These are phyloP conservation scores for Cinclus mexicanus DNA, from an alignment of 2,113 vertebrate species.

Conservation along the genomic window DNA sequence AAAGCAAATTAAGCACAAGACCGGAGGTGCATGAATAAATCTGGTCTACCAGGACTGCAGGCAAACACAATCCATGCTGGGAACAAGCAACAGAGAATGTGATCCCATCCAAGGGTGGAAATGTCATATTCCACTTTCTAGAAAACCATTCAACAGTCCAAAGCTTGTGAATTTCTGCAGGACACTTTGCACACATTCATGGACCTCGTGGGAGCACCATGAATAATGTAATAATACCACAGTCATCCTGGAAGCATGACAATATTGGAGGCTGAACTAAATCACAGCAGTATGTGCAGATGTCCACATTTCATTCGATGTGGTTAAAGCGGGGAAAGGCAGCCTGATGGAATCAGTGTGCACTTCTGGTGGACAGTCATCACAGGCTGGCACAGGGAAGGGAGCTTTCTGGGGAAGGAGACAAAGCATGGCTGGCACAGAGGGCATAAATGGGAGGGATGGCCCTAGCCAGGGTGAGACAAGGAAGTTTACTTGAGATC, in stretches of 20 bases:
- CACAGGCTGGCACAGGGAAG: background rate
- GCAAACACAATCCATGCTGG: background rate
- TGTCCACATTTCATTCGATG: rapidly evolving
- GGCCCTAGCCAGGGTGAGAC: background rate
- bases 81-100: background rate
- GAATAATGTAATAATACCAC: background rate
- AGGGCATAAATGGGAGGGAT: background rate
- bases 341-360: background rate
- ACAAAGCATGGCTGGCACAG: background rate
- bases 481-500: background rate
- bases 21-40: background rate
- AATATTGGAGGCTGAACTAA: background rate
- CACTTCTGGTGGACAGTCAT: background rate
- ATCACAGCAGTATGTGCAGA: background rate
- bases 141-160: background rate
- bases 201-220: background rate
- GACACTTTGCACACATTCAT: background rate
- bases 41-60: background rate
- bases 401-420: background rate
- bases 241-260: background rate
- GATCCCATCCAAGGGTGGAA: background rate
- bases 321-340: background rate
- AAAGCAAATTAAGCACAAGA: background rate
- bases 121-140: background rate
- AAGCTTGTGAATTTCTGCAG: background rate